Evolutionary conservation across 2,113 vertebrate species (phyloP).

Genomic region (Cricetomys ansorgei): DNA sequence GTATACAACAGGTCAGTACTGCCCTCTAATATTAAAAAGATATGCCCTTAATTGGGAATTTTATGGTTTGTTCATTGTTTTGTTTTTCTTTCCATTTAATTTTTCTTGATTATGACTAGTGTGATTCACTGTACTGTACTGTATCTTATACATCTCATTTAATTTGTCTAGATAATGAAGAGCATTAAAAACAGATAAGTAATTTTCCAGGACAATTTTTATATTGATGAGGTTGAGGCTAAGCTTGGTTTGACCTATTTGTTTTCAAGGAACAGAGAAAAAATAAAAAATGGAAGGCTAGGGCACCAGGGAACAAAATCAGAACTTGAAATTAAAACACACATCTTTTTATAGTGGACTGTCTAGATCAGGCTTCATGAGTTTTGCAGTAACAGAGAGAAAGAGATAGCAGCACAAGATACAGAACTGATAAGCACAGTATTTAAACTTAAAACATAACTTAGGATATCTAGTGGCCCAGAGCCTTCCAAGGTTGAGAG

Average conservation of each 20-base stretch:
- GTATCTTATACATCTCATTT: not conserved
- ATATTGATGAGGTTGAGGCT: not conserved
- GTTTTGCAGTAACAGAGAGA: conserved; percentile 36
- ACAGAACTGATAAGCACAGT: too few species aligned
- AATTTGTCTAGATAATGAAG: conserved; percentile 46
- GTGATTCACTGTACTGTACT: conserved; percentile 3
- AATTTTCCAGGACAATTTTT: not conserved
- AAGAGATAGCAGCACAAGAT: too few species aligned
- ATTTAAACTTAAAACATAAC: not conserved
- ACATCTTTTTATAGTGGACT: conserved; percentile 22
- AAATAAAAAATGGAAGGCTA: not conserved
- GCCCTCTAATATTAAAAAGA: not conserved
- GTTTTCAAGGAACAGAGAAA: conserved; percentile 22
- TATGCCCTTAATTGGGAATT: not conserved
- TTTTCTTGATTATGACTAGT: not conserved
- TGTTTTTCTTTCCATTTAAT: not conserved
- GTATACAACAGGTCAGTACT: not conserved
- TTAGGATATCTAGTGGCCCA: not conserved
- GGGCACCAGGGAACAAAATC: not conserved
- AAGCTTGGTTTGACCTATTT: conserved; percentile 14
- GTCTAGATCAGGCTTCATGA: conserved; percentile 29
- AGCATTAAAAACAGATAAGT: conserved; percentile 7
- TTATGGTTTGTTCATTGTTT: not conserved
- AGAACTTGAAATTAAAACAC: conserved; percentile 22
- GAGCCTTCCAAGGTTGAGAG: not conserved